Evolutionary conservation across 53 echinoderm and acorn worm genomes (phyloP), one percentile per base, ranked within the genome.

Genomic region (Temnopleurus reevesii): DNA sequence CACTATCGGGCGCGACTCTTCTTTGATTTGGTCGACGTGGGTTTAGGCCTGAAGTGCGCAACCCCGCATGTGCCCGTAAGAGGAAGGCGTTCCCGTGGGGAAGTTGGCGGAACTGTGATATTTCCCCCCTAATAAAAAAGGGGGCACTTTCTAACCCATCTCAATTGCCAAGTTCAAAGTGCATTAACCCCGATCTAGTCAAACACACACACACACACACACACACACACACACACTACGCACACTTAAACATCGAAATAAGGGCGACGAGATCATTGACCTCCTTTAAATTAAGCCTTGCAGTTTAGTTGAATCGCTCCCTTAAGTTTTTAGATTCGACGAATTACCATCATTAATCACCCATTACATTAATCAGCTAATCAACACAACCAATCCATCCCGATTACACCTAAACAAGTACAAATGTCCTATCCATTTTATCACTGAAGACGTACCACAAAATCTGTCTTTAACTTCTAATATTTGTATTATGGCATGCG

Each of bases 81-180:
- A 83, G 35, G 83, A 53, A 79, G 79, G 54, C 28, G 55, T 53
- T 83, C 83, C 54, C 83, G 83, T 56, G 35, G 83, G 60, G 49
- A 33, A 79, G 47, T 56, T 83, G 83, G 83, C 83, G 83, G 83
- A 83, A 53, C 53, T 55, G 57, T 83, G 35, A 53, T 83, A 55
- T 55, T 83, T 55, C 36, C 83, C 83, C 56, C 35, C 30, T 83
- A 71, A 71, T 71, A 71, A 71, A 71, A 36, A 36, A 38, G 36
- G 71, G 18, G 71, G 71, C 38, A 71, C 41, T 1, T 63, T 71
- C 71, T 18, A 5, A 34, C 41, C 71, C 35, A 71, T 41, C 71
- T 71, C 18, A 15, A 47, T 17, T 49, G 80, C 80, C 80, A 80
- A 80, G 51, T 29, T 46, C 51, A 80, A 27, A 80, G 80, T 80